Percentiles rank a stretch among this genome's conserved stretches.
Conservation (phyloP, 2,888 invertebrate species). For the Perdita meconis region DNA sequence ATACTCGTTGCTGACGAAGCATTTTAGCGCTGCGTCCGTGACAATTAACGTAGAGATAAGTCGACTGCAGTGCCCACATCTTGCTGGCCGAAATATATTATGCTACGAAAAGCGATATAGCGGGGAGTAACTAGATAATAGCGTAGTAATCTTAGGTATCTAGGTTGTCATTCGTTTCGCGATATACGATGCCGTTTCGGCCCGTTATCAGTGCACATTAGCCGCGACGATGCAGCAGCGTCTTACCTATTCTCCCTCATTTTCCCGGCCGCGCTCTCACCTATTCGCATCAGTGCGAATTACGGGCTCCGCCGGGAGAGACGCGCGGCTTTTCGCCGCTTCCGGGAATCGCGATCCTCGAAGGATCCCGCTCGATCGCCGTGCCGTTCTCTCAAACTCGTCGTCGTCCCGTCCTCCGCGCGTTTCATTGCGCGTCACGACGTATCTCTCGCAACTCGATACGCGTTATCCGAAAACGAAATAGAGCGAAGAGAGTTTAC, state of each 20-base stretch:
- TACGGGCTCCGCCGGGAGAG: background rate
- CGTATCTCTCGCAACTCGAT: background rate
- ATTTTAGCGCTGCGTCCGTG: conserved; percentile 75
- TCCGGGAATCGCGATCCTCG: background rate
- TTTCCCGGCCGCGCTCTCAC: conserved; percentile 7
- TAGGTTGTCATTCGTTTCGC: conserved; percentile 40
- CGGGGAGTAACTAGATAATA: conserved; percentile 43
- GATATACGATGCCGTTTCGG: conserved; percentile 44
- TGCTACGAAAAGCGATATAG: conserved; percentile 47
- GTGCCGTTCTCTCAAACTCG: background rate
- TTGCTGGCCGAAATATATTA: conserved; percentile 65
- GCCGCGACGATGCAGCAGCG: background rate
- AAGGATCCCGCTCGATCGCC: too few relatives aligned
- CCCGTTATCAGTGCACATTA: conserved; percentile 35
- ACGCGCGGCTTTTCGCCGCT: background rate
- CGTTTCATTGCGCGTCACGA: background rate
- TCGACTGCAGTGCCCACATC: conserved; percentile 63
- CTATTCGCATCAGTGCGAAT: conserved; percentile 11
- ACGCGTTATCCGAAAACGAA: conserved; percentile 10
- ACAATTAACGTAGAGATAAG: conserved; percentile 71
- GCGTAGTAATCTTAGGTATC: conserved; percentile 48
- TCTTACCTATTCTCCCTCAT: conserved; percentile 38
- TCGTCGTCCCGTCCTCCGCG: background rate
- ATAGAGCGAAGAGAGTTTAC: background rate
- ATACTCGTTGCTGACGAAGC: conserved; percentile 64